Base-by-base conservation (phyloP, 2,797 vertebrate genomes). In the Fratercula arctica region DNA sequence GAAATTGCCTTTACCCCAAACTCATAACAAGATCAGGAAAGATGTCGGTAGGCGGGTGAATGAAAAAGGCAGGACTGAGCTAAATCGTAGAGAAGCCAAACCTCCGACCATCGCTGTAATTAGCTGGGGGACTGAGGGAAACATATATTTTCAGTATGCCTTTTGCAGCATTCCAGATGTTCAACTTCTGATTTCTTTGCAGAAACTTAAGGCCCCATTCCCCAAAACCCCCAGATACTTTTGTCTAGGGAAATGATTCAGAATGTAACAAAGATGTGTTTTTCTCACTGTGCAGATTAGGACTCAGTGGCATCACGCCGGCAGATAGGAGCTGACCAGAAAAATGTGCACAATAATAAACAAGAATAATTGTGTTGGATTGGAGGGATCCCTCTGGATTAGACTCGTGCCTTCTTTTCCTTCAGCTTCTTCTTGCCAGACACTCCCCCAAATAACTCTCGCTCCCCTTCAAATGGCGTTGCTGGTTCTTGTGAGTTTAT, bases 101-200 rank as follows among this genome's bases (percentile, higher is more conserved):
- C n/a, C 28, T 45, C 76, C 6, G 0, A 8, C 18, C 7, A 3
- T 14, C 0, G 0, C 31, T 21, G 57, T 53, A 59, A 76, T 79
- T 43, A 60, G 11, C 63, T 3, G 18, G 5, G 76, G 31, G 39
- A 57, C 31, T 48, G 53, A 48, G 69, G 79, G 50, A 64, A 86
- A 21, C 15, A 35, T 8, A 18, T 67, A 51, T 81, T 92, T 76
- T 13, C 91, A 37, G 21, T 18, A 5, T 69, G 53, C 25, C 43
- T 61, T 67, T 13, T 69, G 85, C 85, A 77, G 13, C 41, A 64
- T 85, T 87, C 87, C 89, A 68, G 53, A 43, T 83, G 48, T 56
- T 88, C n/a, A 43, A 16, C 10, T 16, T 11, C 3, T 89, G 53
- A 35, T 60, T 43, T 51, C 60, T 79, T 39, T 39, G 24, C 74